Percentiles rank a stretch among this genome's conserved stretches.
phyloP scores from a whole-genome alignment of 2,888 invertebrate species.

The Myopa tessellatipennis region DNA sequence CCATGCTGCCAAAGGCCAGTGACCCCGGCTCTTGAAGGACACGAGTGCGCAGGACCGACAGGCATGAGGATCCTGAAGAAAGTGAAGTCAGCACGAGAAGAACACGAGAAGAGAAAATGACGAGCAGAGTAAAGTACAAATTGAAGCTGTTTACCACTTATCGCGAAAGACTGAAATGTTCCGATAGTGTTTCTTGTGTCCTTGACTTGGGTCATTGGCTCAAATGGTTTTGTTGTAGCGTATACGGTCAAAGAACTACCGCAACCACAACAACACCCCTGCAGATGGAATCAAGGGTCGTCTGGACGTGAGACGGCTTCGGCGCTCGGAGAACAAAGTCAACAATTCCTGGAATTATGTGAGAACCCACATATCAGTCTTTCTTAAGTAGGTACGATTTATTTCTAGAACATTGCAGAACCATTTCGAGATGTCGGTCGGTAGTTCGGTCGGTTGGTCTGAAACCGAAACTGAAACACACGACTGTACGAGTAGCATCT shows the following conservation, averaged over 20 bases:
- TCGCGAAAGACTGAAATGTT: background rate
- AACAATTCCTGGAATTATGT: background rate
- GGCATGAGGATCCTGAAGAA: background rate
- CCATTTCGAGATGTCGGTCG: background rate
- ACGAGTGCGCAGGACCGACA: background rate
- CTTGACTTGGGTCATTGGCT: slow-evolving; percentile 27
- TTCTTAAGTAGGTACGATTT: background rate
- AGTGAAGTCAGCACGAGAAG: too few species aligned
- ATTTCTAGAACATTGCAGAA: background rate
- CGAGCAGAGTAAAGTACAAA: too few species aligned
- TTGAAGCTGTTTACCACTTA: too few species aligned
- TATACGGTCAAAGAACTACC: background rate
- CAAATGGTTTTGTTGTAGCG: background rate
- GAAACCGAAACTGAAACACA: background rate
- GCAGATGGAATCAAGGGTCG: too few species aligned
- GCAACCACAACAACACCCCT: background rate
- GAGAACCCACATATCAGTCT: background rate
- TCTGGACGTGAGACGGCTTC: too few species aligned
- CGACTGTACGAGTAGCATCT: background rate
- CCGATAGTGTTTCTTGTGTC: background rate
- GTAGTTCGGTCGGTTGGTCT: background rate
- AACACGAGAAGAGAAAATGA: too few species aligned
- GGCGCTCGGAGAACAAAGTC: background rate
- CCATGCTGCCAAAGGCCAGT: background rate
- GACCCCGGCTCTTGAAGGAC: background rate